phyloP scores from a whole-genome alignment of 2,113 vertebrate genomes.

The Sisor rabdophorus region DNA sequence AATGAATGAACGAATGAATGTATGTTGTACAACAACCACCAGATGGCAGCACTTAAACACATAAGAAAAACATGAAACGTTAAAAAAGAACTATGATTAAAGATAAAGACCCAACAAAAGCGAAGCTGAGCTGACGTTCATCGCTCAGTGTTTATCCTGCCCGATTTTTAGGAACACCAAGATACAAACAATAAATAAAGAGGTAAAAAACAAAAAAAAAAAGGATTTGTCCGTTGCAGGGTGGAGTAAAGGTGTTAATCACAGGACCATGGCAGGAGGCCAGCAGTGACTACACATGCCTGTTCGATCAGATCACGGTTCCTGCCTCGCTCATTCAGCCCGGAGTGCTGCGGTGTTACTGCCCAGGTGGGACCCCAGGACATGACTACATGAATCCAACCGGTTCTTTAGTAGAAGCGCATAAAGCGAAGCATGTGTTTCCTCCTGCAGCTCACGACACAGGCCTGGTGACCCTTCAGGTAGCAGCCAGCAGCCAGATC shows the following conservation, averaged over 20 bases:
- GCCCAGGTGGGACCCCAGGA: slow-evolving; percentile 79
- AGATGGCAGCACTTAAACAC: slow-evolving; percentile 25
- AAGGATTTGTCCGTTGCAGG: slow-evolving; percentile 70
- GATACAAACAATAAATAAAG: background rate
- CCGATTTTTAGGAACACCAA: background rate
- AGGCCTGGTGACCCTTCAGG: slow-evolving; percentile 96
- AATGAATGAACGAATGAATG: too few relatives aligned
- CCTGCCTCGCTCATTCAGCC: slow-evolving; percentile 97
- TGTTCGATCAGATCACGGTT: slow-evolving; percentile 98
- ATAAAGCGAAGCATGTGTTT: background rate
- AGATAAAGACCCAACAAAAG: too few relatives aligned
- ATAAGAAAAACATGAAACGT: background rate
- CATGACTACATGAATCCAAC: background rate
- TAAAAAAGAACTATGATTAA: too few relatives aligned
- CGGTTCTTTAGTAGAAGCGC: background rate
- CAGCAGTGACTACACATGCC: slow-evolving; percentile 93
- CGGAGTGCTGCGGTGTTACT: slow-evolving; percentile 96
- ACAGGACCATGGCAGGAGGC: slow-evolving; percentile 97
- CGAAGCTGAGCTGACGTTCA: background rate
- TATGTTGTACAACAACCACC: too few relatives aligned
- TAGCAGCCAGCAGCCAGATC: slow-evolving; percentile 93
- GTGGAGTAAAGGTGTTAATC: slow-evolving; percentile 96
- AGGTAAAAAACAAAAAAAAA: background rate
- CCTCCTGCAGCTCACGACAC: slow-evolving; percentile 88
- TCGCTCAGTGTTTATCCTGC: background rate